Evolutionary conservation across 2,113 vertebrate species (phyloP).

Genomic region (Ctenodactylus gundi): DNA sequence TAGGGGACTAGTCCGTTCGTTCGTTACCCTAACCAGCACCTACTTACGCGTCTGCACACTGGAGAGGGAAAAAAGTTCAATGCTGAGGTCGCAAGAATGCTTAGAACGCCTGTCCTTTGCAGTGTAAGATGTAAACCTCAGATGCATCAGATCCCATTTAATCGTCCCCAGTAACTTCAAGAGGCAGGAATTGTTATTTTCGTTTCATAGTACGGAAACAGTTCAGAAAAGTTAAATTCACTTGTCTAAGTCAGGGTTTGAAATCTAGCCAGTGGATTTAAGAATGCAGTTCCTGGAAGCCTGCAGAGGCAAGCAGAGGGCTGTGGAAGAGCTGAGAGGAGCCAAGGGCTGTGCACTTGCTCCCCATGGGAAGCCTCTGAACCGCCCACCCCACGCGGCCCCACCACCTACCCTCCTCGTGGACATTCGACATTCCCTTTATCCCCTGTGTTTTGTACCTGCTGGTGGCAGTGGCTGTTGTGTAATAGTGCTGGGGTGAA

Average conservation of each 20-base stretch:
- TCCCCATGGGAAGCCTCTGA: conserved; percentile 46
- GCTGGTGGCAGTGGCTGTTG: not conserved
- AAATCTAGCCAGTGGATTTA: not conserved
- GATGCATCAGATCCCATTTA: not conserved
- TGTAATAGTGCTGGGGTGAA: conserved; percentile 20
- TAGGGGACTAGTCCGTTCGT: not conserved
- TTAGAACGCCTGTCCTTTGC: not conserved
- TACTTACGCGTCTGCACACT: no score
- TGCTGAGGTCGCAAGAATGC: not conserved
- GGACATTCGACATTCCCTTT: not conserved
- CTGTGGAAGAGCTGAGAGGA: not conserved
- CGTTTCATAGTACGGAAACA: not conserved
- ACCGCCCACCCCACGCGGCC: conserved; percentile 17
- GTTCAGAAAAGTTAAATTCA: conserved; percentile 48
- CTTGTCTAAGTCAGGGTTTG: no score
- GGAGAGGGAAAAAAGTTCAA: not conserved
- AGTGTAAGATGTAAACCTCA: not conserved
- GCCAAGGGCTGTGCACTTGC: not conserved
- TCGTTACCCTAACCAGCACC: not conserved
- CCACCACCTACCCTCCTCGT: not conserved
- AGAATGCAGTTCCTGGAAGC: conserved; percentile 33
- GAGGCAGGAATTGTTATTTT: not conserved
- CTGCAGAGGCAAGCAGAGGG: conserved; percentile 42
- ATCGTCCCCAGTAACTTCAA: conserved; percentile 22
- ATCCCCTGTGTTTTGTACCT: conserved; percentile 3